Conservation (phyloP, 2,113 vertebrate genomes). For the Struthio camelus region DNA sequence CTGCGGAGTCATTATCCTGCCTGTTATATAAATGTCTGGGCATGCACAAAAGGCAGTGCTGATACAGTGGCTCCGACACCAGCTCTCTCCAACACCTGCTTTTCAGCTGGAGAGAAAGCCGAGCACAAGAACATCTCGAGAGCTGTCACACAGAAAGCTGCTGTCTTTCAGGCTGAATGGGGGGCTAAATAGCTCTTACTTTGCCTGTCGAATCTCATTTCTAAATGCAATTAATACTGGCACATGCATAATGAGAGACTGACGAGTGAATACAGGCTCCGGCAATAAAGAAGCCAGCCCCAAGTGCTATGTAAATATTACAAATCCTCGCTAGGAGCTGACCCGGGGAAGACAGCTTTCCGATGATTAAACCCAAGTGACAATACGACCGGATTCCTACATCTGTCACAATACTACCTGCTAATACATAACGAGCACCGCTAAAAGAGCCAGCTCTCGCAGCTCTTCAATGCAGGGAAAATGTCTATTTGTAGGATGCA, state of each 20-base stretch:
- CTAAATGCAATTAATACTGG: conserved; percentile 70
- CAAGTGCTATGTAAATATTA: conserved; percentile 63
- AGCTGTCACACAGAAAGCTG: conserved; percentile 61
- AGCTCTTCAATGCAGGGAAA: conserved; percentile 58
- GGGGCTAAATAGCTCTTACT: conserved; percentile 60
- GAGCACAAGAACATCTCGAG: conserved; percentile 56
- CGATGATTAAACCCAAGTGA: conserved; percentile 60
- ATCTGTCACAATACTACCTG: conserved; percentile 66
- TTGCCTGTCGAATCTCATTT: conserved; percentile 65
- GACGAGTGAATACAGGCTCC: conserved; percentile 58
- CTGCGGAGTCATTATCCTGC: conserved; percentile 63
- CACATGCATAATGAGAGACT: conserved; percentile 67
- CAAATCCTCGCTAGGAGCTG: conserved; percentile 51
- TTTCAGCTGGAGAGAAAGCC: conserved; percentile 67
- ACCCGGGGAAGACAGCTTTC: conserved; percentile 52
- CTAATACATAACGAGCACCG: conserved; percentile 45
- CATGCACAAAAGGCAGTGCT: conserved; percentile 69
- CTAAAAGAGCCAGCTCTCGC: conserved; percentile 39
- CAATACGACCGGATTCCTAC: conserved; percentile 43
- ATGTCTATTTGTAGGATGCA: conserved; percentile 61
- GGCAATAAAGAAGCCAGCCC: conserved; percentile 50
- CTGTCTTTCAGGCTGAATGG: conserved; percentile 66
- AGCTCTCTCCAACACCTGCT: conserved; percentile 65
- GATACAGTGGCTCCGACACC: conserved; percentile 53
- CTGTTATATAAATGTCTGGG: conserved; percentile 70